These are phyloP conservation scores for Rhombomys opimus DNA, from an alignment of 2,113 vertebrate genomes.

Conservation along the genomic window DNA sequence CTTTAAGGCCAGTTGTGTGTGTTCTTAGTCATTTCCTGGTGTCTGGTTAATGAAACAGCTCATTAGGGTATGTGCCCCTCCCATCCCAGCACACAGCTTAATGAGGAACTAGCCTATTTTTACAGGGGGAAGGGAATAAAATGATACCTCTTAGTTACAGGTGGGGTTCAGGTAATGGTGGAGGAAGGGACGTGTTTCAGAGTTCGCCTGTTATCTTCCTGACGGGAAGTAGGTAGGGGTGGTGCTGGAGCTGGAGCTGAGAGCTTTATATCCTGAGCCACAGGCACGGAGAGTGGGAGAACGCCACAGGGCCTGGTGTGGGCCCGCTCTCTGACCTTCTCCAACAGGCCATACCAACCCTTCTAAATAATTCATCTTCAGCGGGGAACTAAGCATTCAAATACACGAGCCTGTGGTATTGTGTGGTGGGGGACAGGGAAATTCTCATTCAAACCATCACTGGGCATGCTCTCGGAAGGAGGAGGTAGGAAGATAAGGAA, in stretches of 20 bases:
- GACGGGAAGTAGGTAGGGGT: background rate
- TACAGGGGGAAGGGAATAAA: background rate
- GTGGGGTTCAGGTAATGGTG: background rate
- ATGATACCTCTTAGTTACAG: background rate
- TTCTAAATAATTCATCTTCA: background rate
- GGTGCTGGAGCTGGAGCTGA: background rate
- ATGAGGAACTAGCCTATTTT: constrained; percentile 5
- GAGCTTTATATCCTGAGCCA: background rate
- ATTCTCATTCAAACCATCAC: background rate
- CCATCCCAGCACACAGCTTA: background rate
- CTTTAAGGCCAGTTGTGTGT: background rate
- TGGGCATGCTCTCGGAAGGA: background rate
- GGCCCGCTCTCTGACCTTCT: background rate
- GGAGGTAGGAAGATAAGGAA: background rate
- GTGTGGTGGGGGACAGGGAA: background rate
- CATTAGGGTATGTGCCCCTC: background rate
- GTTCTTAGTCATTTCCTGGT: background rate
- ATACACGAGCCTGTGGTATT: background rate
- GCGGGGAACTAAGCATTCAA: background rate
- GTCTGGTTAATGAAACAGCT: constrained; percentile 41
- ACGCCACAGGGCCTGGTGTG: background rate
- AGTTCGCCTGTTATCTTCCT: background rate
- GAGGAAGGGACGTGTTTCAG: background rate
- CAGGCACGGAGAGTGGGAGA: background rate
- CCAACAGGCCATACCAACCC: background rate